phyloP scores from a whole-genome alignment of 2,113 vertebrate genomes.

The Taxidea taxus region DNA sequence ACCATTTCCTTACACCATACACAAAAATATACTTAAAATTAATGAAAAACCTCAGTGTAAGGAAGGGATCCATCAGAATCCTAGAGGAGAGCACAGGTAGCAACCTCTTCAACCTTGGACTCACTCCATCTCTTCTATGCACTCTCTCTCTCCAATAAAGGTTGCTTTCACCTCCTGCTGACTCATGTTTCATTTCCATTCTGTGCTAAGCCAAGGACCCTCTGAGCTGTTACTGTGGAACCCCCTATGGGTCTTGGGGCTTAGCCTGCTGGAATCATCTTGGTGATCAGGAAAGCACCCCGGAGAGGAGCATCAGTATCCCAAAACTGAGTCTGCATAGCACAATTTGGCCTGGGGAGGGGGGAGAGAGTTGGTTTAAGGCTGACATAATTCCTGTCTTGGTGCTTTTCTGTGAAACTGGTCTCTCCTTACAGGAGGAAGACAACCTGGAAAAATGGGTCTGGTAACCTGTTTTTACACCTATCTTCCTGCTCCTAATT shows the following conservation, averaged over 20 bases:
- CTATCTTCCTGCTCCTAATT: not conserved
- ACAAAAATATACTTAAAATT: no score
- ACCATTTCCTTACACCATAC: no score
- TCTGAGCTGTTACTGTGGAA: not conserved
- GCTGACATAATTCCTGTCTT: not conserved
- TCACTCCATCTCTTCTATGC: not conserved
- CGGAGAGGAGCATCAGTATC: not conserved
- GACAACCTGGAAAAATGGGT: not conserved
- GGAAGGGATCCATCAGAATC: no score
- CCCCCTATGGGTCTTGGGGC: not conserved
- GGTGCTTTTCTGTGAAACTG: not conserved
- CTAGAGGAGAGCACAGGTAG: no score
- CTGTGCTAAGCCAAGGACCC: not conserved
- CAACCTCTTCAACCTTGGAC: no score
- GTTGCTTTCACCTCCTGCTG: not conserved
- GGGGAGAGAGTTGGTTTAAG: not conserved
- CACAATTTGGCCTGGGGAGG: not conserved
- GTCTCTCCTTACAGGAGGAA: not conserved
- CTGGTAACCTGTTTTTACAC: not conserved
- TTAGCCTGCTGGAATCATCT: not conserved
- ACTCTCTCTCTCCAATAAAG: not conserved
- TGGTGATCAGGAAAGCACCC: not conserved
- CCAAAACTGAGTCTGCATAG: not conserved
- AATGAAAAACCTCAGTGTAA: no score
- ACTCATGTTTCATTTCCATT: not conserved